phyloP scores from a whole-genome alignment of 2,797 vertebrate genomes.

The Gadopsis marmoratus region DNA sequence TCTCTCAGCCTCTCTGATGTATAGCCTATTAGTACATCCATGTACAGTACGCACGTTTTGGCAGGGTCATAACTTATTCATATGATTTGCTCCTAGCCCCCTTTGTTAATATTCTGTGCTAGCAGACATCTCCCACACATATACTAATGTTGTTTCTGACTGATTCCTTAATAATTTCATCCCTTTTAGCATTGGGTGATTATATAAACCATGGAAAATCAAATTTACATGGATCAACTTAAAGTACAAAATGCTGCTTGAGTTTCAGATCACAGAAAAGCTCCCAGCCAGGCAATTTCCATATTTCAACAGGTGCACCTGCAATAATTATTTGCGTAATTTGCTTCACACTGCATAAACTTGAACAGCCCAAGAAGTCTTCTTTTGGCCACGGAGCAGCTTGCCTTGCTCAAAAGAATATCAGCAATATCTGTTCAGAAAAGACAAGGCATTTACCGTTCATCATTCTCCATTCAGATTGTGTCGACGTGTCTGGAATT shows the following conservation, averaged over 20 bases:
- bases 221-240: conserved; percentile 46
- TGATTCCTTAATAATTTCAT: conserved; percentile 38
- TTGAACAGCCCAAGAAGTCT: background rate
- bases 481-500: conserved; percentile 17
- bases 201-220: conserved; percentile 49
- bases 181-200: conserved; percentile 42
- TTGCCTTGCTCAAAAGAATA: background rate
- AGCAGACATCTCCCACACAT: conserved; percentile 35
- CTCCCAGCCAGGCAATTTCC: conserved; percentile 12
- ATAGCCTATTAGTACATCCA: conserved; percentile 49
- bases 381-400: background rate
- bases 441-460: background rate
- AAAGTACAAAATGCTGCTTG: conserved; percentile 43
- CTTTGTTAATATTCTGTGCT: conserved; percentile 31
- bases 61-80: conserved; percentile 61
- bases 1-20: conserved; percentile 44
- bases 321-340: conserved; percentile 37
- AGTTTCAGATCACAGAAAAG: conserved; percentile 42
- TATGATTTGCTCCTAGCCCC: conserved; percentile 39
- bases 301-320: conserved; percentile 45
- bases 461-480: background rate
- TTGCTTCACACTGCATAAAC: conserved; percentile 16
- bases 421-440: background rate
- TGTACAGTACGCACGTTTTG: conserved; percentile 42
- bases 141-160: conserved; percentile 33